Evolutionary conservation across 2,888 invertebrate genomes (phyloP).

Genomic region (Pristionchus japonicus): DNA sequence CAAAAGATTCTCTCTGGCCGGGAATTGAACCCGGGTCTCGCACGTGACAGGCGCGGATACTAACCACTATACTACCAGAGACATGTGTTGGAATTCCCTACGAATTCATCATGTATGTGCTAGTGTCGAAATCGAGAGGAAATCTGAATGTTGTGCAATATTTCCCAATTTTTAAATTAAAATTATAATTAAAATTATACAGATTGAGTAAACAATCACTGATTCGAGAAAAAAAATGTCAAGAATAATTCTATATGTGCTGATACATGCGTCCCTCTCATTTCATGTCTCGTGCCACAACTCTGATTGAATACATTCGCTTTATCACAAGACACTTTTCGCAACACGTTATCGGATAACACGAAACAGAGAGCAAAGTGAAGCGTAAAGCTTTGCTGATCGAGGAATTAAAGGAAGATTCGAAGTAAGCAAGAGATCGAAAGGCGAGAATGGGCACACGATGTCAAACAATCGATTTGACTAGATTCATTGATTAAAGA

Average conservation of each 20-base stretch:
- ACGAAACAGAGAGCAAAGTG: neutral
- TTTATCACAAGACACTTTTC: neutral
- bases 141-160: no score
- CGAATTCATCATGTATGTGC: no score
- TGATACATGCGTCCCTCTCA: neutral
- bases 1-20: slow-evolving; percentile 76
- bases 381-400: neutral
- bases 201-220: no score
- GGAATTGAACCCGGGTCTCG: slow-evolving; percentile 79
- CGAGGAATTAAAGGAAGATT: neutral
- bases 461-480: neutral
- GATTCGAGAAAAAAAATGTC: no score
- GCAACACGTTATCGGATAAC: neutral
- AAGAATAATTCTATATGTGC: no score
- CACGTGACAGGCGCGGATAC: slow-evolving; percentile 79
- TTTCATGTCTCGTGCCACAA: neutral
- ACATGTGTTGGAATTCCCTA: no score
- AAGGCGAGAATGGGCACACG: neutral
- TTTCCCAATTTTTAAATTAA: no score
- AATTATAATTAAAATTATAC: no score
- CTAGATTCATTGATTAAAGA: neutral
- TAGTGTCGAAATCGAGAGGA: no score
- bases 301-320: neutral
- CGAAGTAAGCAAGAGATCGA: neutral
- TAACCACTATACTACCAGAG: slow-evolving; percentile 78